Conservation (phyloP, 2,797 vertebrate genomes). For the Trachurus trachurus region DNA sequence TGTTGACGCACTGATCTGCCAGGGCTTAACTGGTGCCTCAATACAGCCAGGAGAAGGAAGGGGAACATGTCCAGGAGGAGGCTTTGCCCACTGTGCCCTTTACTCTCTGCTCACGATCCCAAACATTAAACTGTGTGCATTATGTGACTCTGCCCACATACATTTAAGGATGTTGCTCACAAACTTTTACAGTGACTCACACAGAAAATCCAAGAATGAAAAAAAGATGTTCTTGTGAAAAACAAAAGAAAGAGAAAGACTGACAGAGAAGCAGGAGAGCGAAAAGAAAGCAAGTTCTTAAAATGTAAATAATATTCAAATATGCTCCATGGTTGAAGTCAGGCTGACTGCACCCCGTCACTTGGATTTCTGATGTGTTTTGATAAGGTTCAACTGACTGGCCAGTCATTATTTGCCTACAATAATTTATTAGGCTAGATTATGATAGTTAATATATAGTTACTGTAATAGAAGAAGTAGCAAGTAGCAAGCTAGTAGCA, state of each 20-base stretch:
- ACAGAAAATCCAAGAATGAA: not conserved
- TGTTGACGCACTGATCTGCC: constrained; percentile 62
- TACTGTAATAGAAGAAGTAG: too few species aligned
- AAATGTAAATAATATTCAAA: not conserved
- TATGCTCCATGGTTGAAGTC: not conserved
- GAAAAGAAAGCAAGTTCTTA: not conserved
- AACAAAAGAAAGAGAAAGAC: not conserved
- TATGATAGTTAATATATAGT: too few species aligned
- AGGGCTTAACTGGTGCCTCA: constrained; percentile 58
- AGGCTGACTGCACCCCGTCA: constrained; percentile 1
- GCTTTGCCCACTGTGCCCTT: constrained; percentile 36
- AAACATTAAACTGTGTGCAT: not conserved
- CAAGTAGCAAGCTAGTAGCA: too few species aligned
- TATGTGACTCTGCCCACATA: not conserved
- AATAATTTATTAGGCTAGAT: too few species aligned
- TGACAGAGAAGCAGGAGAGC: not conserved
- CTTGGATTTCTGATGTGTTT: not conserved
- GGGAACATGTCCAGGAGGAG: constrained; percentile 34
- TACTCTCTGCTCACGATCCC: not conserved
- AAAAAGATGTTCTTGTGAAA: not conserved
- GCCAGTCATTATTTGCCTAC: too few species aligned
- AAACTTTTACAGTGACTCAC: constrained; percentile 1
- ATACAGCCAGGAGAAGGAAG: constrained; percentile 38
- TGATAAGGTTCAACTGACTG: not conserved
- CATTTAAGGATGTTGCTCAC: not conserved